phyloP scores from a whole-genome alignment of 2,797 vertebrate genomes.

The Cirrhinus mrigala region DNA sequence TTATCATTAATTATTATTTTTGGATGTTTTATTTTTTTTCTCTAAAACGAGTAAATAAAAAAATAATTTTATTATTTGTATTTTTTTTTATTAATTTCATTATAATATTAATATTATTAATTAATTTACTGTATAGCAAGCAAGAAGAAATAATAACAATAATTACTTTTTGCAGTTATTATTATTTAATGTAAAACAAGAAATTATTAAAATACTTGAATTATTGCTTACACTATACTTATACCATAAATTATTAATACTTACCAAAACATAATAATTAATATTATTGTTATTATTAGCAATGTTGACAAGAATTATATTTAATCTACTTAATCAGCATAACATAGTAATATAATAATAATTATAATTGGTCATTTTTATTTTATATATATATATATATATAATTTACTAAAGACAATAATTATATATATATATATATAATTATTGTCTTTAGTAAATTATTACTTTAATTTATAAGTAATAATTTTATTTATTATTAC shows the following conservation, averaged over 20 bases:
- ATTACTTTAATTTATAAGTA: too few species aligned
- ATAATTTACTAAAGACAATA: too few species aligned
- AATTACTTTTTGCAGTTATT: not conserved
- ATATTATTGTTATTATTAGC: not conserved
- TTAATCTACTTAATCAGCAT: not conserved
- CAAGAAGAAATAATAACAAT: not conserved
- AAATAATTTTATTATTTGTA: too few species aligned
- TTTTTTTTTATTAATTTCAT: too few species aligned
- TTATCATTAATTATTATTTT: not conserved
- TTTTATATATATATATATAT: too few species aligned
- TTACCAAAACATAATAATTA: not conserved
- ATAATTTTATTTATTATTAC: too few species aligned
- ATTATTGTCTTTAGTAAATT: too few species aligned
- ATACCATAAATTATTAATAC: not conserved
- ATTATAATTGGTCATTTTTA: too few species aligned
- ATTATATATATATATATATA: too few species aligned
- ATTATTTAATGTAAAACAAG: not conserved
- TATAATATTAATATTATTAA: too few species aligned
- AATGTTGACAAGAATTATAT: not conserved
- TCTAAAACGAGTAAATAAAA: not conserved
- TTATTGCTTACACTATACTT: too few species aligned
- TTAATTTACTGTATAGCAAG: not conserved
- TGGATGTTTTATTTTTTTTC: not conserved
- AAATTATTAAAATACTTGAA: not conserved
- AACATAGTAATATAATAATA: not conserved